phyloP scores from a whole-genome alignment of 2,888 invertebrate genomes.

The Rhogogaster chlorosoma region DNA sequence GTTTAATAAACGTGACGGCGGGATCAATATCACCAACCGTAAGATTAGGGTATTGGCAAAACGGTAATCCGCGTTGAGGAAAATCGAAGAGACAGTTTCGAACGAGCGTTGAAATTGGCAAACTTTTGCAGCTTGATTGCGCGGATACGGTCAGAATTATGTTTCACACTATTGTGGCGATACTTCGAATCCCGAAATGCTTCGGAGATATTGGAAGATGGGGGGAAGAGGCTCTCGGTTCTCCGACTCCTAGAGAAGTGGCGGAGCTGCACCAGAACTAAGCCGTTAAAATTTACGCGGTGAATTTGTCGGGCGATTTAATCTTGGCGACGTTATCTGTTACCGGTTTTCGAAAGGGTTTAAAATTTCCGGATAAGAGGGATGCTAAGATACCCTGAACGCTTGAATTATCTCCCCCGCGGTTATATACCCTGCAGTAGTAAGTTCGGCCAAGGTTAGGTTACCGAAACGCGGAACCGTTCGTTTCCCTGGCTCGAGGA shows the following conservation, averaged over 20 bases:
- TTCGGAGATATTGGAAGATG: neutral
- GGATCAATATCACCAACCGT: slow-evolving; percentile 18
- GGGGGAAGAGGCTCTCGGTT: neutral
- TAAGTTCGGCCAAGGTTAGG: slow-evolving; percentile 23
- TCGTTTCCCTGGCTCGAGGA: neutral
- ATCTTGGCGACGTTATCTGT: slow-evolving; percentile 42
- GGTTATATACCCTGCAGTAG: slow-evolving; percentile 1
- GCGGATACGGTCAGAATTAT: neutral
- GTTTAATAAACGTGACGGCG: slow-evolving; percentile 23
- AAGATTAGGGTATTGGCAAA: slow-evolving; percentile 35
- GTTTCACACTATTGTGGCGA: neutral
- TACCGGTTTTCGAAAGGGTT: slow-evolving; percentile 47
- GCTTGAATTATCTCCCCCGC: slow-evolving; percentile 35
- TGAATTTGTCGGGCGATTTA: slow-evolving; percentile 26
- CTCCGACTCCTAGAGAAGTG: neutral
- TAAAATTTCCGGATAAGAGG: slow-evolving; percentile 45
- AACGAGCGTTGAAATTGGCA: slow-evolving; percentile 1
- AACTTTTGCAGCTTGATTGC: slow-evolving; percentile 14
- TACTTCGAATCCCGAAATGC: neutral
- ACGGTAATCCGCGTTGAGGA: slow-evolving; percentile 20
- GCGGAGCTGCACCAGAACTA: neutral
- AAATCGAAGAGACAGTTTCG: slow-evolving; percentile 16
- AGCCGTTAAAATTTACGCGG: slow-evolving; percentile 19
- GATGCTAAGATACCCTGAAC: neutral
- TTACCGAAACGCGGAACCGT: slow-evolving; percentile 8